These are phyloP conservation scores for Hippocampus zosterae DNA, from an alignment of 2,113 vertebrate species.

Conservation along the genomic window DNA sequence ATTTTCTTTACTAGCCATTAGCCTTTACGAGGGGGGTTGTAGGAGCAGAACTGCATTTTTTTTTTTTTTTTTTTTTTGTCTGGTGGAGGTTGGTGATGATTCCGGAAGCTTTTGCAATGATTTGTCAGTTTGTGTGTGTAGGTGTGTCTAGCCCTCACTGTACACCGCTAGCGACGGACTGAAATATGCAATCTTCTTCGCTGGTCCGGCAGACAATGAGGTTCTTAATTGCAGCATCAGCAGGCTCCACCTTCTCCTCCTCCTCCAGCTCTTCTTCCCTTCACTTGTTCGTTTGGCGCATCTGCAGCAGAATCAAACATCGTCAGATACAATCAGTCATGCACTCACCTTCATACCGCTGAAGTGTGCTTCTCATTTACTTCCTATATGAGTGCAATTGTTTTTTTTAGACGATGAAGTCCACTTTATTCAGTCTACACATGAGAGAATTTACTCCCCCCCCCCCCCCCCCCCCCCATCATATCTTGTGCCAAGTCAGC, in stretches of 20 bases:
- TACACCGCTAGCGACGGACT: slow-evolving; percentile 66
- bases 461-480: slow-evolving; percentile 45
- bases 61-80: slow-evolving; percentile 28
- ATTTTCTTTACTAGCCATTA: neutral
- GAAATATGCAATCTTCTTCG: slow-evolving; percentile 70
- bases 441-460: slow-evolving; percentile 43
- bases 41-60: slow-evolving; percentile 55
- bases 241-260: slow-evolving; percentile 63
- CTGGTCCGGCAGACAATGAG: slow-evolving; percentile 59
- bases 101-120: slow-evolving; percentile 43
- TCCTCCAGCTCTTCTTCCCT: slow-evolving; percentile 58
- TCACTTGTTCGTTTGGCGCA: slow-evolving; percentile 33
- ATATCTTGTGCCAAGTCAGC: slow-evolving; percentile 67
- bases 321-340: slow-evolving; percentile 27
- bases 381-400: neutral
- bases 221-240: slow-evolving; percentile 71
- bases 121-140: slow-evolving; percentile 36
- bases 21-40: slow-evolving; percentile 7
- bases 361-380: neutral
- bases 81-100: slow-evolving; percentile 38
- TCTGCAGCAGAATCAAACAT: slow-evolving; percentile 46
- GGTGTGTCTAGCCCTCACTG: slow-evolving; percentile 67
- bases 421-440: neutral
- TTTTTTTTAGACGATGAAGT: neutral
- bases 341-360: neutral